Evolutionary conservation across 2,113 vertebrate genomes (phyloP), one percentile per base, ranked within the genome.

Genomic region (Acrocephalus kingi): DNA sequence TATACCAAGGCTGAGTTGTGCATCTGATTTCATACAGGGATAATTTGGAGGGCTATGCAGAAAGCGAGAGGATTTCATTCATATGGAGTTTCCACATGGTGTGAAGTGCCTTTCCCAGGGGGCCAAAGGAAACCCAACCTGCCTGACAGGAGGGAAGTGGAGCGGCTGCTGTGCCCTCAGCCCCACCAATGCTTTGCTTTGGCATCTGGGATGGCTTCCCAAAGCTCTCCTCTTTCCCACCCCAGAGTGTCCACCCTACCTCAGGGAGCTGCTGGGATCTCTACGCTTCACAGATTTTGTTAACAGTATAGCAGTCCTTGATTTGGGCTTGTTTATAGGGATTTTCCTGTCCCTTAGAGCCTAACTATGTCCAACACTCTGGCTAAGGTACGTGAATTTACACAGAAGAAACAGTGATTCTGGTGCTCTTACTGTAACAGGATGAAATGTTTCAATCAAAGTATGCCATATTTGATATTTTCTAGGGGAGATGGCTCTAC

Each of bases 21-120:
- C 86, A 51, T 90, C 86, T 82, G 80, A 87, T 92, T 96, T 95
- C 88, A 94, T 86, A 78, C 31, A 35, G 51, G 88, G 90, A 15
- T 89, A 71, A 92, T 87, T 89, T 87, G 80, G 90, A 97, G 49
- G 84, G 31, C 66, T 92, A 45, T 49, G 61, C 76, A 87, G 46
- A 87, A 90, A 92, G 25, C 0, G 0, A 84, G 64, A 90, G 64
- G 61, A 75, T 95, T 96, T 96, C 58, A 68, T 92, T 96, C 79
- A 84, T 71, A 56, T 13, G 0, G 79, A 90, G 41, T 82, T 90
- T 93, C 83, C 76, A 76, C 61, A 33, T 9, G n/a, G 66, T 67
- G 61, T 67, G 37, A 91, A 95, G 33, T 19, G 27, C 66, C 4
- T 84, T 92, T 93, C 20, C 35, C 1, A 0, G 22, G 49, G 28